phyloP scores from a whole-genome alignment of 1,140 invertebrate genomes.

The Cyclargus thomasi region DNA sequence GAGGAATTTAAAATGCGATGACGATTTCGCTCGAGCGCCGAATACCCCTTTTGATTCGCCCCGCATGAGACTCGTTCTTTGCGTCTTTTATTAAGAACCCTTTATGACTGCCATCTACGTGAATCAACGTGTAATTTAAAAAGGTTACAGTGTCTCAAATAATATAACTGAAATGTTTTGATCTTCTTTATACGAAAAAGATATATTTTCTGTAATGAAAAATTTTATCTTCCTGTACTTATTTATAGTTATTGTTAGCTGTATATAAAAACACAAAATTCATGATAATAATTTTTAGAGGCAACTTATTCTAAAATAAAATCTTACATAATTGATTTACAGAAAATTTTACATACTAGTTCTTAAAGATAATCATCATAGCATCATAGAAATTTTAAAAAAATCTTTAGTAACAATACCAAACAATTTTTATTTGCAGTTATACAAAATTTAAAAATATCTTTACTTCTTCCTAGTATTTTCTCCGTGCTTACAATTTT shows the following conservation, averaged over 20 bases:
- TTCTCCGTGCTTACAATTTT: neutral
- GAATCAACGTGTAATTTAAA: conserved; percentile 9
- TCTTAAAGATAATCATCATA: no score
- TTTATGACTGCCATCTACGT: conserved; percentile 1
- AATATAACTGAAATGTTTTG: neutral
- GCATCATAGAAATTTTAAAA: no score
- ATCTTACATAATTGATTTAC: no score
- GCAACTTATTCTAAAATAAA: no score
- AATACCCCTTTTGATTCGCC: conserved; percentile 25
- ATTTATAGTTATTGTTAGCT: no score
- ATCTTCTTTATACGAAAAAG: neutral
- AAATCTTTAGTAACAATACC: no score
- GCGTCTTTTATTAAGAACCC: conserved; percentile 8
- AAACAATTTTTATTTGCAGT: no score
- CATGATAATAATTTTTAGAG: no score
- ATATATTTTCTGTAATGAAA: neutral
- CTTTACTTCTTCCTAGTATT: neutral
- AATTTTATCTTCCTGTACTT: no score
- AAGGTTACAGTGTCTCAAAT: neutral
- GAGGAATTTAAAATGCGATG: conserved; percentile 70
- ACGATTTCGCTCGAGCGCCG: conserved; percentile 69
- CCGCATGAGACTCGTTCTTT: neutral
- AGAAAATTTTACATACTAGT: no score
- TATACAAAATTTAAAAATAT: no score
- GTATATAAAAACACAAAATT: no score